These are phyloP conservation scores for Diogma glabrata DNA, from an alignment of 2,888 invertebrate species.

Conservation along the genomic window DNA sequence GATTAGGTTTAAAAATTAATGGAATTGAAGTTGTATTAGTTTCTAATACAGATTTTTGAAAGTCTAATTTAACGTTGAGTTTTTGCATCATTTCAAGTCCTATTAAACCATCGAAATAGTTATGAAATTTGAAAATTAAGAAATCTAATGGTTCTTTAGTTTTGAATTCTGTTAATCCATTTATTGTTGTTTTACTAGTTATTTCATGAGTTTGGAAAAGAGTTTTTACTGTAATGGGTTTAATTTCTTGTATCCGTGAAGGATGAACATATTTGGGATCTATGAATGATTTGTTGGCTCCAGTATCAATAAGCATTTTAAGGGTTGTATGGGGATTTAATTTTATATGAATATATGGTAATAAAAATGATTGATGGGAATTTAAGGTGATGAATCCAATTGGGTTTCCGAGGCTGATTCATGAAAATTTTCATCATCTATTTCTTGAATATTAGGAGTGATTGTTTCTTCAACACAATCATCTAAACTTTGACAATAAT, in stretches of 20 bases:
- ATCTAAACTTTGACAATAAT: neutral
- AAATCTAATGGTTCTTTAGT: too few species aligned
- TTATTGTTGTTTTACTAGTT: neutral
- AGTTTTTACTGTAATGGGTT: neutral
- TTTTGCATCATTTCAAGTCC: neutral
- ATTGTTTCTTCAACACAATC: too few species aligned
- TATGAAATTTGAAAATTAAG: neutral
- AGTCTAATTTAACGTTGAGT: constrained; percentile 13
- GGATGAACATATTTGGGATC: neutral
- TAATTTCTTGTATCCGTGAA: neutral
- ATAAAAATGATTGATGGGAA: neutral
- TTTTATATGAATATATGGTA: neutral
- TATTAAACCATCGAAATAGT: neutral
- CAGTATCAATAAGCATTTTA: neutral
- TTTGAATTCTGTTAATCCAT: too few species aligned
- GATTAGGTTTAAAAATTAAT: constrained; percentile 13
- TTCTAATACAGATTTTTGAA: constrained; percentile 14
- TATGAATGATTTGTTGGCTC: neutral
- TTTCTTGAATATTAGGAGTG: too few species aligned
- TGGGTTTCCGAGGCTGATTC: neutral
- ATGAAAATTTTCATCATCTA: too few species aligned
- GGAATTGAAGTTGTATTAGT: constrained; percentile 11
- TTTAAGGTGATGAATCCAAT: too few species aligned
- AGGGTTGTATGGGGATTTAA: neutral
- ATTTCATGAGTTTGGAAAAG: neutral